phyloP scores from a whole-genome alignment of 2,113 vertebrate genomes.

The Percina caprodes region DNA sequence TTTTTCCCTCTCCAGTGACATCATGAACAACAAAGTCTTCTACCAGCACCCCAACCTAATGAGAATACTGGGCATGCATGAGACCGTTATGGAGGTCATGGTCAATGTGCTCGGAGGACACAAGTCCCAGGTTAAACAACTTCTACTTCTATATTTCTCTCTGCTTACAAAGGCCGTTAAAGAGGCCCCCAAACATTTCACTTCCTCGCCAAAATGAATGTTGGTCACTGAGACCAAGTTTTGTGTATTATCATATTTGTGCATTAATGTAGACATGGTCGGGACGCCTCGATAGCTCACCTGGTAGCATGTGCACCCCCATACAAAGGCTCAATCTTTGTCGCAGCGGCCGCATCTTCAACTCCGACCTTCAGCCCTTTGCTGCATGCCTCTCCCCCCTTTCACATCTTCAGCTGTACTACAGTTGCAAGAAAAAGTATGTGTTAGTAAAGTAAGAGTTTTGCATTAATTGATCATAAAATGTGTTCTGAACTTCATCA shows the following conservation, averaged over 20 bases:
- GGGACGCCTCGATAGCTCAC: no score
- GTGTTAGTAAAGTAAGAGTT: no score
- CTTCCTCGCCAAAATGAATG: background rate
- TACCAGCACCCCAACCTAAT: slow-evolving; percentile 99
- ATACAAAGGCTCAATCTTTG: no score
- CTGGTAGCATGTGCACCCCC: no score
- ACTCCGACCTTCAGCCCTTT: no score
- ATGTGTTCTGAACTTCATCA: no score
- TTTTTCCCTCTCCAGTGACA: slow-evolving; percentile 86
- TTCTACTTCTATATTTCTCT: slow-evolving; percentile 17
- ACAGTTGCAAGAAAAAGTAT: no score
- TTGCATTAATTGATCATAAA: no score
- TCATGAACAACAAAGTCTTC: slow-evolving; percentile 99
- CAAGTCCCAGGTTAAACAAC: slow-evolving; percentile 89
- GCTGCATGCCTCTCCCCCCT: no score
- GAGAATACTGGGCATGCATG: slow-evolving; percentile 98
- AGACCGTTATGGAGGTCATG: slow-evolving; percentile 99
- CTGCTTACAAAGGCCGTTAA: background rate
- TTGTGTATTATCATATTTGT: background rate
- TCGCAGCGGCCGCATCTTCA: no score
- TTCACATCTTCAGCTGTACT: no score
- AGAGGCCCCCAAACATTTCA: background rate
- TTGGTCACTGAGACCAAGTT: background rate
- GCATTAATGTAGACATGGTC: slow-evolving; percentile 53
- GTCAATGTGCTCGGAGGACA: slow-evolving; percentile 97